These are phyloP conservation scores for Myocastor coypus DNA, from an alignment of 2,113 vertebrate genomes.

Conservation along the genomic window DNA sequence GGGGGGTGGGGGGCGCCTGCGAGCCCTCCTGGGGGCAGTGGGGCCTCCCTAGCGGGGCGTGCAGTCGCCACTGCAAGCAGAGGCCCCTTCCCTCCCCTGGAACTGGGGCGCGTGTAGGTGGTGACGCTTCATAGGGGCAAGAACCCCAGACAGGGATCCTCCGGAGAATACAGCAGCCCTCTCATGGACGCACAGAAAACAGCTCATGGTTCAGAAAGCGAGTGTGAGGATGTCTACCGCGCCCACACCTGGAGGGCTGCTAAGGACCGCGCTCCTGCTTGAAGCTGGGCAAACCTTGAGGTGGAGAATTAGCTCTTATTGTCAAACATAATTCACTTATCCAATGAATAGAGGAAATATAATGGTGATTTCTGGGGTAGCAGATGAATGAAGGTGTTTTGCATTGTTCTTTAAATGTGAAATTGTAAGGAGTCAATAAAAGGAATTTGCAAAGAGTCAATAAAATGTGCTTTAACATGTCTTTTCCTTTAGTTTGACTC, in stretches of 20 bases:
- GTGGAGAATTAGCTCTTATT: background rate
- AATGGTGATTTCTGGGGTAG: background rate
- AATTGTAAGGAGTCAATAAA: background rate
- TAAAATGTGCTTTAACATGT: constrained; percentile 11
- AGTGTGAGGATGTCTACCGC: background rate
- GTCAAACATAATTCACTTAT: background rate
- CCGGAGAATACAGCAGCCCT: background rate
- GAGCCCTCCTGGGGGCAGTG: background rate
- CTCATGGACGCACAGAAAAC: background rate
- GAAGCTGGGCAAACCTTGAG: background rate
- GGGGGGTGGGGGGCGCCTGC: no score
- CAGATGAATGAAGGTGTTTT: background rate
- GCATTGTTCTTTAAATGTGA: background rate
- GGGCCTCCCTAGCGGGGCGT: background rate
- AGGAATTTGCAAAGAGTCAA: background rate
- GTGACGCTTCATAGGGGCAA: background rate
- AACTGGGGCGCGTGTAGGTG: background rate
- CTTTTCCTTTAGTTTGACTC: constrained; percentile 4
- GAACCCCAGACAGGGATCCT: background rate
- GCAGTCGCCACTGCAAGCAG: background rate
- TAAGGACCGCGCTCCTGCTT: background rate
- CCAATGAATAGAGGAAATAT: background rate
- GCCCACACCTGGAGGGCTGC: background rate
- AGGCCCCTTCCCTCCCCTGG: background rate
- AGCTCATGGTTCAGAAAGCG: background rate